Evolutionary conservation across 1,140 invertebrate genomes (phyloP).

Genomic region (Calephelis virginiensis): DNA sequence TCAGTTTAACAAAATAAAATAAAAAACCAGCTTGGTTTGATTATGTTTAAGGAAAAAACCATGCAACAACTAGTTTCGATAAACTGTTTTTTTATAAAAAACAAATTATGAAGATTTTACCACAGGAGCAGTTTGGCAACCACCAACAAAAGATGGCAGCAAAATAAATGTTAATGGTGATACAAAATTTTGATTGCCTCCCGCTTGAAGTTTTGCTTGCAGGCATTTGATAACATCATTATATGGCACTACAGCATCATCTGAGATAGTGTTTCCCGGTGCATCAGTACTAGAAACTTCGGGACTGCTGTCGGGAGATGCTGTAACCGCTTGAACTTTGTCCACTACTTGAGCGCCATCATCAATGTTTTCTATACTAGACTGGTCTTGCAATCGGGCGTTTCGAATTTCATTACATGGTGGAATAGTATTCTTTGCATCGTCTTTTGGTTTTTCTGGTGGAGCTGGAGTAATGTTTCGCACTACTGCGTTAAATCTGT

Average conservation of each 20-base stretch:
- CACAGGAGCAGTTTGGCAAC: too few species aligned
- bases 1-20: too few species aligned
- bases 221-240: constrained; percentile 59
- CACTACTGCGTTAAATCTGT: constrained; percentile 64
- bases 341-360: constrained; percentile 23
- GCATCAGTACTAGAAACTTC: constrained; percentile 18
- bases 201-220: constrained; percentile 41
- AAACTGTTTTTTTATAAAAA: too few species aligned
- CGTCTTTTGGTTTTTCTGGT: constrained; percentile 33
- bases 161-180: constrained; percentile 45
- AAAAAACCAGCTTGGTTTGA: too few species aligned
- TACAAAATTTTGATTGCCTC: constrained; percentile 26
- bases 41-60: too few species aligned
- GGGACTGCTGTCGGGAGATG: neutral
- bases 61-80: too few species aligned
- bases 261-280: neutral
- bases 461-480: constrained; percentile 49
- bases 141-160: constrained; percentile 27
- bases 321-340: neutral
- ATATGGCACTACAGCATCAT: constrained; percentile 40
- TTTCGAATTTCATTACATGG: constrained; percentile 46
- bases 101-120: too few species aligned
- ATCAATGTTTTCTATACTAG: constrained; percentile 25
- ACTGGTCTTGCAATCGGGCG: constrained; percentile 24
- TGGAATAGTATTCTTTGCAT: constrained; percentile 25